Evolutionary conservation across 2,888 invertebrate genomes (phyloP), one percentile per base, ranked within the genome.

Genomic region (Eupithecia tripunctaria): DNA sequence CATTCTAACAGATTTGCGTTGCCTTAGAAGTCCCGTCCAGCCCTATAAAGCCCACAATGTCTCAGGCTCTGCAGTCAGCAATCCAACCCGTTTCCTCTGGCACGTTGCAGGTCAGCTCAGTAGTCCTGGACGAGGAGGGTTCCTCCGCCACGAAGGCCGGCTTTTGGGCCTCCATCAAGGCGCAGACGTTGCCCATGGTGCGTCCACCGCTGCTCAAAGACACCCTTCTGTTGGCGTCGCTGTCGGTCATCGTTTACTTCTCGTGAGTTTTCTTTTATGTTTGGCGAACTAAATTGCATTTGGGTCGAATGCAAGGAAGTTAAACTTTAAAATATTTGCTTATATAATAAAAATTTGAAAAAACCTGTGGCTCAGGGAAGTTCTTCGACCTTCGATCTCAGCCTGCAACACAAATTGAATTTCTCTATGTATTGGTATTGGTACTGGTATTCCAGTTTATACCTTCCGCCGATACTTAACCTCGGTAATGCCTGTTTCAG

Each of bases 221-320:
- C 15, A 81, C 83, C 0, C 1, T 83, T 2, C 56, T 85, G 1
- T 38, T 85, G 1, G 70, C 81, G 0, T 7, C 71, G 3, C 74
- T 85, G 25, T 95, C 95, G 83, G 94, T 96, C 78, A 88, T 95
- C 3, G 95, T 96, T 21, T 94, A 90, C 76, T 84, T 91, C 56
- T 86, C 89, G 93, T 91, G 81, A 87, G 88, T 80, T 56, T n/a
- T 60, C n/a, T 65, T 32, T 63, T 3, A 63, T 32, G 4, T 63
- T 21, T 3, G 51, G 29, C 15, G 12, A 27, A 27, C 15, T 6
- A 27, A 6, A 15, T 15, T 59, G 15, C 14, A 0, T 27, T 15
- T 10, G 18, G 18, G 7, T 14, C 8, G 0, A 60, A 60, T 7
- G 15, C 18, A 60, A 29, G 8, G 29, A 8, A 27, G 0, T 29